These are phyloP conservation scores for Hirtodrosophila confusa DNA, from an alignment of 2,888 invertebrate genomes.

Conservation along the genomic window DNA sequence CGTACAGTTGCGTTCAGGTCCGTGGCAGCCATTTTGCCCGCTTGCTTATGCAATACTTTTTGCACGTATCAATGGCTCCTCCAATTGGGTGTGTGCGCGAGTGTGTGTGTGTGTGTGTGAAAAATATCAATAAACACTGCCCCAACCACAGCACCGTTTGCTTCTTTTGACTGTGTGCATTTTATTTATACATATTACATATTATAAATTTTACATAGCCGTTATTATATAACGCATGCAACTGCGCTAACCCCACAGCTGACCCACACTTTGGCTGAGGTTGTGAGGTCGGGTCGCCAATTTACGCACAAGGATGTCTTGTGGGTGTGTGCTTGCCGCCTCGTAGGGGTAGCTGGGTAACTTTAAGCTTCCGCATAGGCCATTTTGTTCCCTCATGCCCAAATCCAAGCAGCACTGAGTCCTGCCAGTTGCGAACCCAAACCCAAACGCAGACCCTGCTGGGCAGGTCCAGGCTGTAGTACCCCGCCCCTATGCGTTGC, in stretches of 20 bases:
- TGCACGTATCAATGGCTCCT: constrained; percentile 28
- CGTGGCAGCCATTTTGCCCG: constrained; percentile 36
- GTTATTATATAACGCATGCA: constrained; percentile 73
- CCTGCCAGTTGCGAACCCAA: no score
- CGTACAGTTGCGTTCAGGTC: constrained; percentile 55
- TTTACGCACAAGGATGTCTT: constrained; percentile 70
- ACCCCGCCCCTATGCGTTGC: constrained; percentile 6
- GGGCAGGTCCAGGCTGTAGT: no score
- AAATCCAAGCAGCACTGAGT: constrained; percentile 11
- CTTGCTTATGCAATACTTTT: constrained; percentile 56
- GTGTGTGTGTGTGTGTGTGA: constrained; percentile 10
- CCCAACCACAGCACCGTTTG: constrained; percentile 10
- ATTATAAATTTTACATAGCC: constrained; percentile 78
- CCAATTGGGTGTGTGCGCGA: constrained; percentile 1
- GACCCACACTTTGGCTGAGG: constrained; percentile 3
- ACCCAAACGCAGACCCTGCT: no score
- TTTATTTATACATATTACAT: constrained; percentile 72
- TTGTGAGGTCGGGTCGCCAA: constrained; percentile 36
- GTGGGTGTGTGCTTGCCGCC: constrained; percentile 17
- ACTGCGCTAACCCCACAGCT: constrained; percentile 37
- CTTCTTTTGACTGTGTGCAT: constrained; percentile 62
- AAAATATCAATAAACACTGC: constrained; percentile 56
- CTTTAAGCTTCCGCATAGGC: constrained; percentile 63
- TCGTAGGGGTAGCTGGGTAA: constrained; percentile 41
- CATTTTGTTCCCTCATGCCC: constrained; percentile 41